Conservation (phyloP, 1,140 invertebrate species). For the Telenomus remus region DNA sequence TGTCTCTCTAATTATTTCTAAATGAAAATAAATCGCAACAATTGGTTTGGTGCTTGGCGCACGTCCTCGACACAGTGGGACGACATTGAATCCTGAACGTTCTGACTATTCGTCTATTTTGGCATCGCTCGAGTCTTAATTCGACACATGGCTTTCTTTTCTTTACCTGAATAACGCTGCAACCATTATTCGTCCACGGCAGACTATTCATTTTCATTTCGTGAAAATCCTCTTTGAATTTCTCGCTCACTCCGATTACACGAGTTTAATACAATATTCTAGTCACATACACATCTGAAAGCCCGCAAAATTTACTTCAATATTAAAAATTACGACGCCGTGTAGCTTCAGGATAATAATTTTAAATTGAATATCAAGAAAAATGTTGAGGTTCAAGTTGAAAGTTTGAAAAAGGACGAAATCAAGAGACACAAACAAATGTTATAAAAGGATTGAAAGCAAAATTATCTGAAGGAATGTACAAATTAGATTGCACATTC, state of each 20-base stretch:
- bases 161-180: conserved; percentile 32
- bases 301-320: conserved; percentile 34
- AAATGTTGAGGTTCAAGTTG: too few relatives aligned
- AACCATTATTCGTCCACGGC: conserved; percentile 39
- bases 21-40: conserved; percentile 74
- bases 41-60: conserved; percentile 41
- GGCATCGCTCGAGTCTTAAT: conserved; percentile 43
- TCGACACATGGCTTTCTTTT: conserved; percentile 32
- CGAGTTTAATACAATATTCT: conserved; percentile 39
- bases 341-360: conserved; percentile 19
- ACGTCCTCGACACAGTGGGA: conserved; percentile 13
- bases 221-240: conserved; percentile 66
- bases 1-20: conserved; percentile 52
- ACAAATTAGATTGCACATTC: conserved; percentile 23
- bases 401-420: neutral
- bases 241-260: conserved; percentile 40
- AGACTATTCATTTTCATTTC: conserved; percentile 70
- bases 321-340: conserved; percentile 42
- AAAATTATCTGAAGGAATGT: conserved; percentile 1
- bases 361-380: conserved; percentile 18
- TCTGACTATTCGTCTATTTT: conserved; percentile 66
- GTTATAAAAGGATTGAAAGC: neutral
- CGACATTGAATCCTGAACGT: conserved; percentile 29
- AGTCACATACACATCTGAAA: conserved; percentile 42
- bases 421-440: neutral